Conservation (phyloP, 92 coral and sea anemone species). For the Siderastrea radians region DNA sequence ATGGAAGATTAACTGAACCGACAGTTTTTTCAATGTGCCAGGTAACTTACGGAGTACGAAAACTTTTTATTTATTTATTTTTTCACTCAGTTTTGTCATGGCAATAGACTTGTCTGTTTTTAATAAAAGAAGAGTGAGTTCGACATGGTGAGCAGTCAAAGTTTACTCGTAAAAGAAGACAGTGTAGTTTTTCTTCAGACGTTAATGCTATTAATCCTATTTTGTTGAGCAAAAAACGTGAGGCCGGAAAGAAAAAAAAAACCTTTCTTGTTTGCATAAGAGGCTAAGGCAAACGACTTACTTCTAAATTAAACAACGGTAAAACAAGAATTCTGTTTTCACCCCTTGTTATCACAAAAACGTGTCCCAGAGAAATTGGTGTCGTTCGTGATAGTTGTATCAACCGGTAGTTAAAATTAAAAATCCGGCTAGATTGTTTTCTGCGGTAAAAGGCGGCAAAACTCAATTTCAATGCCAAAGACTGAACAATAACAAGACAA, state of each 20-base stretch:
- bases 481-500: slow-evolving; percentile 24
- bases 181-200: background rate
- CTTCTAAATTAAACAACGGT: background rate
- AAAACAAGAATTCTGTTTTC: background rate
- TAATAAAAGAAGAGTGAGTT: background rate
- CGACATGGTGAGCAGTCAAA: background rate
- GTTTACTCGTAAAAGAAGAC: background rate
- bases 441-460: no score
- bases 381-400: no score
- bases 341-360: no score
- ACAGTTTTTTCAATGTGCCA: no score
- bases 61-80: no score
- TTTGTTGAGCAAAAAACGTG: background rate
- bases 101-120: background rate
- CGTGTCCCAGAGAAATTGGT: no score
- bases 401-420: no score
- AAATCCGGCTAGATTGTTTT: no score
- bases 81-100: background rate
- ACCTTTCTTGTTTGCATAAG: no score
- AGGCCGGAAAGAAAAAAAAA: no score
- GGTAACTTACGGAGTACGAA: background rate
- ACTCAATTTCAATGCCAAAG: background rate
- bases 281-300: background rate
- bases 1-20: no score
- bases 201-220: background rate